Base-by-base conservation (phyloP, 2,888 invertebrate genomes). In the Atrina japonica region DNA sequence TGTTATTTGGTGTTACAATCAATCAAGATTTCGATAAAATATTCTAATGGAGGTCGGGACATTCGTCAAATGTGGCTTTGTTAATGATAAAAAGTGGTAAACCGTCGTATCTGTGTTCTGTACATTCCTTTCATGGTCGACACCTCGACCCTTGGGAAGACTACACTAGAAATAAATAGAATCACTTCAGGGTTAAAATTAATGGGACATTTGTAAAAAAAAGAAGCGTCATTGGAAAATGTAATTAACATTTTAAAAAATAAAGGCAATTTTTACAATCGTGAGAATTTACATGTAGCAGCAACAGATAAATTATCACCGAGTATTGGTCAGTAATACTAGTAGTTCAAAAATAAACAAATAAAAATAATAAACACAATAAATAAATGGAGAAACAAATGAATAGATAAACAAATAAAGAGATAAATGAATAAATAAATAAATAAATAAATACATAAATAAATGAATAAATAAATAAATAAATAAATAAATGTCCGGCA, bases 61-160 rank as follows among this genome's bases (percentile, higher is more conserved):
- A 43, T 49, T 23, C 35, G 61, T 61, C 61, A 61, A 61, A 49
- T 49, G 29, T n/a, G n/a, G 29, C 49, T 29, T 61, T 61, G 61
- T 61, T 35, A 29, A 25, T 23, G 30, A 43, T 30, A 29, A 29
- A 18, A 27, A 49, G 30, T 29, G 61, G 27, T 61, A 49, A 61
- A 47, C 21, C 61, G 29, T 49, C 35, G 21, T 49, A 35, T 49
- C 61, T 61, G 23, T 11, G 29, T 29, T 47, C 30, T 49, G 49
- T 49, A 61, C 47, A 61, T 61, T 43, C 47, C 16, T 23, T 40
- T 40, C 40, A 23, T 56, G 23, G 35, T 40, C 40, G 56, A 21
- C 56, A 40, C 40, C 40, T 56, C 47, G 47, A 45, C 61, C 61
- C 61, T 49, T 45, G 61, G 61, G 61, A 43, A 35, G 61, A 27